phyloP scores from a whole-genome alignment of 1,140 invertebrate species.

The Cotesia vestalis region DNA sequence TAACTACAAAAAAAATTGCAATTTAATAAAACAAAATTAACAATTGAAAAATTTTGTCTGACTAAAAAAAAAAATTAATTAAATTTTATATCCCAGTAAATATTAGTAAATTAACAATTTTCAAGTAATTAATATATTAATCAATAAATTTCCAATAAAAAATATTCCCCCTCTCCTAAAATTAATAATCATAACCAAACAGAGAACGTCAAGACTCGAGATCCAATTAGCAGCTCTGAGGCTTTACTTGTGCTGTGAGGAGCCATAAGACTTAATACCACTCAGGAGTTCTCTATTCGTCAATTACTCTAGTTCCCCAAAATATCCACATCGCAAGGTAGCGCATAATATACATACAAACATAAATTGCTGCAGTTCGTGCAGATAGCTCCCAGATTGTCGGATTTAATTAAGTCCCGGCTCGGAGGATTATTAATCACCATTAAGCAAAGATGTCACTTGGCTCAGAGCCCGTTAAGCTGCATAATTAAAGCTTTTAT shows the following conservation, averaged over 20 bases:
- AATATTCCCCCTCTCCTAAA: too few relatives aligned
- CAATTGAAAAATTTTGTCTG: too few relatives aligned
- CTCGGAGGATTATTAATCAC: slow-evolving; percentile 47
- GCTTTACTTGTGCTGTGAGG: not conserved
- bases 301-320: not conserved
- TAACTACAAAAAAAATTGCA: too few relatives aligned
- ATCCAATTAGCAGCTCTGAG: slow-evolving; percentile 13
- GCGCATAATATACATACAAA: not conserved
- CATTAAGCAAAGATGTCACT: slow-evolving; percentile 58
- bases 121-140: not conserved
- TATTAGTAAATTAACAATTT: too few relatives aligned
- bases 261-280: not conserved
- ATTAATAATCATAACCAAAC: not conserved
- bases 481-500: not conserved
- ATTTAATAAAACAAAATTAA: too few relatives aligned
- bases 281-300: not conserved
- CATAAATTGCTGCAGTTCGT: slow-evolving; percentile 30
- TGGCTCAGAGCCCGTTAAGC: slow-evolving; percentile 39
- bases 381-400: slow-evolving; percentile 34
- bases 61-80: not conserved
- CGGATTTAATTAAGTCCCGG: slow-evolving; percentile 48
- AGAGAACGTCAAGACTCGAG: not conserved
- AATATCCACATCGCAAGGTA: not conserved
- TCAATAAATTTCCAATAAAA: not conserved
- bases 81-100: not conserved